phyloP scores from a whole-genome alignment of 2,888 invertebrate species.

The Argyra leucocephala region DNA sequence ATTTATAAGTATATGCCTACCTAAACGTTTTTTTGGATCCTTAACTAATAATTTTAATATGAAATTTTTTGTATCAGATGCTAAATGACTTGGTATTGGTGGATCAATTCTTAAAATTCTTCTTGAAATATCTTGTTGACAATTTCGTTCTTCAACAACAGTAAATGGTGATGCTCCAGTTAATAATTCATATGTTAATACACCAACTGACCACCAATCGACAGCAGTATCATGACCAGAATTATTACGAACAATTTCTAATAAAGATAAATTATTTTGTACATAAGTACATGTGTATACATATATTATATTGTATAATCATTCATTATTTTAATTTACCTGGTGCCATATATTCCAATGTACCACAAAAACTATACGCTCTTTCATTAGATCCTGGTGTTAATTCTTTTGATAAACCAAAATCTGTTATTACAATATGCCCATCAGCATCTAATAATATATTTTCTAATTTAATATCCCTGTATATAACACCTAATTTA shows the following conservation, averaged over 20 bases:
- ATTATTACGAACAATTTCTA: constrained; percentile 64
- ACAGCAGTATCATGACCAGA: constrained; percentile 95
- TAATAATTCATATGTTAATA: constrained; percentile 88
- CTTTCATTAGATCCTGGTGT: constrained; percentile 57
- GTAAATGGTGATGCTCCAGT: constrained; percentile 97
- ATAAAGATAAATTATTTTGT: constrained; percentile 10
- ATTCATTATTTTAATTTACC: constrained; percentile 34
- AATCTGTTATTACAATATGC: constrained; percentile 93
- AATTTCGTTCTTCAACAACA: constrained; percentile 86
- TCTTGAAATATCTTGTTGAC: constrained; percentile 87
- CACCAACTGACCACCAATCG: constrained; percentile 99
- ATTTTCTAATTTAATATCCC: constrained; percentile 96
- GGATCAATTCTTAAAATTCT: constrained; percentile 83
- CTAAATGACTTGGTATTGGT: constrained; percentile 75
- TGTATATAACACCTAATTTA: constrained; percentile 93
- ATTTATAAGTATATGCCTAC: constrained; percentile 19
- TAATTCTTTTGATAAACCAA: constrained; percentile 92
- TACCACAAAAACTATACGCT: constrained; percentile 96
- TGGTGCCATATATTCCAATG: constrained; percentile 97
- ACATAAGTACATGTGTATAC: constrained; percentile 8
- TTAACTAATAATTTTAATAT: constrained; percentile 77
- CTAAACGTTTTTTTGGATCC: constrained; percentile 74
- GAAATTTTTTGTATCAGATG: constrained; percentile 59
- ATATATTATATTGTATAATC: not conserved
- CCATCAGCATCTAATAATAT: constrained; percentile 88